These are phyloP conservation scores for Synodontis membranacea DNA, from an alignment of 2,113 vertebrate genomes.

Conservation along the genomic window DNA sequence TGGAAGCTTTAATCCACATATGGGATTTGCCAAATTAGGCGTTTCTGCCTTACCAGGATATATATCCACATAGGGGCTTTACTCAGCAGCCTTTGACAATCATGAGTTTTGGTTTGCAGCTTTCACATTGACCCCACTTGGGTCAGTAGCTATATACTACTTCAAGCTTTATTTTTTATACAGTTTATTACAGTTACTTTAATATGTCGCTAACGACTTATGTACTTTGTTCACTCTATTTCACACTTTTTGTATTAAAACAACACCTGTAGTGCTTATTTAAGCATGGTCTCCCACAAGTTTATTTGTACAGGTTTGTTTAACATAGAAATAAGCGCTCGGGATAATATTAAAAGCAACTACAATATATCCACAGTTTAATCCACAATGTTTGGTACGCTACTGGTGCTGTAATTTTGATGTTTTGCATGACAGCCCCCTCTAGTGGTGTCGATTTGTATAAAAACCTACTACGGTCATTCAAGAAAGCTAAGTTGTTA, in stretches of 20 bases:
- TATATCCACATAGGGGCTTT: not conserved
- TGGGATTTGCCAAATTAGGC: not conserved
- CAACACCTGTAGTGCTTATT: not conserved
- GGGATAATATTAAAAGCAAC: not conserved
- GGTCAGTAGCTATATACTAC: not conserved
- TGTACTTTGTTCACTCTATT: not conserved
- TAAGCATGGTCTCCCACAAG: not conserved
- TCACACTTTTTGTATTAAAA: not conserved
- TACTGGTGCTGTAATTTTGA: not conserved
- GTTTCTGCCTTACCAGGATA: not conserved
- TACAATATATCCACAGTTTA: not conserved
- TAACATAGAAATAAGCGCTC: not conserved
- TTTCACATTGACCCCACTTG: not conserved
- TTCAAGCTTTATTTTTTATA: not conserved
- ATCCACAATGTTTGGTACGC: not conserved
- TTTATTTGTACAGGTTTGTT: not conserved
- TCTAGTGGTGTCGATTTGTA: constrained; percentile 24
- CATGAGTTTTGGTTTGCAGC: not conserved
- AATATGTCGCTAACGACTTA: not conserved
- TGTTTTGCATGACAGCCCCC: constrained; percentile 1
- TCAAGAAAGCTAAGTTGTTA: not conserved
- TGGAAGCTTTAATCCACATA: not conserved
- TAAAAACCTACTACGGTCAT: not conserved
- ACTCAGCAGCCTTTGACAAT: not conserved
- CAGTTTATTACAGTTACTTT: not conserved